Conservation (phyloP, 2,113 vertebrate species). For the Stegastes partitus region DNA sequence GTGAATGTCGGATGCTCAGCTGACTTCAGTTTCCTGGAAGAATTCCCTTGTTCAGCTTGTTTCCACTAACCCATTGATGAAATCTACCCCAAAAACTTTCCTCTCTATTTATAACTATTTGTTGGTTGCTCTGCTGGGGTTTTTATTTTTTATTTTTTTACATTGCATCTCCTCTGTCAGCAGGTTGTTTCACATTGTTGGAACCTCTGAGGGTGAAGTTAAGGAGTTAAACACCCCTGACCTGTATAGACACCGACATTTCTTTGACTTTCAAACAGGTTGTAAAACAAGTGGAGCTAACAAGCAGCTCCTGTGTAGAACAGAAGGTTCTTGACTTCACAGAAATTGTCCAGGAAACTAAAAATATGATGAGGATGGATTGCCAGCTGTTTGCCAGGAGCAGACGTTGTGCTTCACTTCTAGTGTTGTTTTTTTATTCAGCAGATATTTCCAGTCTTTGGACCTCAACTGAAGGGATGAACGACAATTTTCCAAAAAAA, state of each 20-base stretch:
- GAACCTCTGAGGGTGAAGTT: constrained; percentile 17
- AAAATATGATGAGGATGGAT: neutral
- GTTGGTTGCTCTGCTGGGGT: neutral
- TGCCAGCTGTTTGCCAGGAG: neutral
- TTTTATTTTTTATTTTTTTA: too few relatives aligned
- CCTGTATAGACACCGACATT: too few relatives aligned
- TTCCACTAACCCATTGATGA: constrained; percentile 46
- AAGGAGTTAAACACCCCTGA: neutral
- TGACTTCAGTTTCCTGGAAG: constrained; percentile 43
- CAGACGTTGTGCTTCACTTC: too few relatives aligned
- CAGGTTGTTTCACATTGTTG: neutral
- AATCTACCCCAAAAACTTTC: constrained; percentile 24
- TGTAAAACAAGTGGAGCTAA: too few relatives aligned
- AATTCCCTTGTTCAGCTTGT: constrained; percentile 25
- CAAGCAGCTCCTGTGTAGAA: neutral
- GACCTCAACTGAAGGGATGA: too few relatives aligned
- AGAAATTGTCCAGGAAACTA: constrained; percentile 10
- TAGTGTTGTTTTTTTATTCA: too few relatives aligned
- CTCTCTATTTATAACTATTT: constrained; percentile 41
- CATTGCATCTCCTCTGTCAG: constrained; percentile 20
- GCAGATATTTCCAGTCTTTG: too few relatives aligned
- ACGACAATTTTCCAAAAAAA: too few relatives aligned
- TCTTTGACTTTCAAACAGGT: neutral
- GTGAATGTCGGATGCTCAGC: constrained; percentile 37
- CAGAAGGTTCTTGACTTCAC: neutral